A percentile compares a stretch with the other conserved stretches of the same genome.
phyloP scores from a whole-genome alignment of 2,888 invertebrate species.

The Hymenopus coronatus region DNA sequence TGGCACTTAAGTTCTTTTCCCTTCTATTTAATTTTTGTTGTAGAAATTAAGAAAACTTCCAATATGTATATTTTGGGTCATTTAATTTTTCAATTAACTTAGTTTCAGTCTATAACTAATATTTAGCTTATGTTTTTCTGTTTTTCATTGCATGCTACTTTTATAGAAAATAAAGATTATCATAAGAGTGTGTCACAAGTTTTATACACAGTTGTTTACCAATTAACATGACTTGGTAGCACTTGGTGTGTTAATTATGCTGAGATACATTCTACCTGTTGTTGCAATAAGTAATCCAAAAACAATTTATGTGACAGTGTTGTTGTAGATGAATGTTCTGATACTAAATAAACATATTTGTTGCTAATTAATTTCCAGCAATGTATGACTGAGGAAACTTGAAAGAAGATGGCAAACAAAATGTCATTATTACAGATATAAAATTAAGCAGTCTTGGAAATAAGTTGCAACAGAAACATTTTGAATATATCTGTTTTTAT shows the following conservation, averaged over 20 bases:
- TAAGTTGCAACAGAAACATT: neutral
- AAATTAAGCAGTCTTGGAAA: neutral
- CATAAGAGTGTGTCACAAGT: too few relatives aligned
- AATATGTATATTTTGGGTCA: too few relatives aligned
- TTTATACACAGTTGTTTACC: too few relatives aligned
- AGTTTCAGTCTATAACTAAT: too few relatives aligned
- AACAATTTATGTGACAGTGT: neutral
- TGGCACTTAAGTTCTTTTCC: too few relatives aligned
- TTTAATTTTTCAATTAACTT: too few relatives aligned
- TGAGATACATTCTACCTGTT: neutral
- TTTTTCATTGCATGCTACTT: too few relatives aligned
- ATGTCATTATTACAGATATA: neutral
- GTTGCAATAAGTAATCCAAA: neutral
- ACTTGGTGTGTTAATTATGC: neutral
- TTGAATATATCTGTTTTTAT: neutral
- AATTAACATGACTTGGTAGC: too few relatives aligned
- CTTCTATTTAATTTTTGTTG: too few relatives aligned
- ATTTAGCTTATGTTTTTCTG: too few relatives aligned
- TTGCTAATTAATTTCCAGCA: neutral
- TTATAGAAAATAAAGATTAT: too few relatives aligned
- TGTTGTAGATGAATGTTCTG: neutral
- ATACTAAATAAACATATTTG: neutral
- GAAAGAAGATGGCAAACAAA: neutral
- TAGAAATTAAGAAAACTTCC: too few relatives aligned
- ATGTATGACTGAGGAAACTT: neutral